Evolutionary conservation across 1,140 invertebrate genomes (phyloP).

Genomic region (Brevipalpus yothersi): DNA sequence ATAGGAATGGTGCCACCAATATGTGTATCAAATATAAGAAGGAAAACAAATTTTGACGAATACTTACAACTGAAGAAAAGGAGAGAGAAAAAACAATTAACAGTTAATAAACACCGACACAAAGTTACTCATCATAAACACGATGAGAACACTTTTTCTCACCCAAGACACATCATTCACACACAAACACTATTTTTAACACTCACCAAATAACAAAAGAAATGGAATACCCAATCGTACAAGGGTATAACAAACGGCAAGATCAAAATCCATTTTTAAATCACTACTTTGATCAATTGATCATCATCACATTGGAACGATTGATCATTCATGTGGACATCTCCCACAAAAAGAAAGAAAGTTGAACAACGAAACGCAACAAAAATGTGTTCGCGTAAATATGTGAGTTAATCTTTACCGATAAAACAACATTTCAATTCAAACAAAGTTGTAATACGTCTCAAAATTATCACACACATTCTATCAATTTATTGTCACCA

Average conservation of each 20-base stretch:
- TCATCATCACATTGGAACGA: too few species aligned
- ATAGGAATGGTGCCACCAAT: slow-evolving; percentile 48
- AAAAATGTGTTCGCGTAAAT: too few species aligned
- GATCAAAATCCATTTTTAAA: neutral
- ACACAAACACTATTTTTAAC: neutral
- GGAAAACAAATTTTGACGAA: slow-evolving; percentile 58
- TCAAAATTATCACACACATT: too few species aligned
- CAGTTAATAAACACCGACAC: neutral
- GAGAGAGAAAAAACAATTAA: neutral
- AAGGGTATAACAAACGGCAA: neutral
- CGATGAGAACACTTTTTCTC: neutral
- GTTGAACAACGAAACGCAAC: too few species aligned
- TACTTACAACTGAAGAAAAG: slow-evolving; percentile 37
- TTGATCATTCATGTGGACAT: too few species aligned
- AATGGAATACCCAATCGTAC: slow-evolving; percentile 8
- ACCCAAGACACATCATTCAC: slow-evolving; percentile 15
- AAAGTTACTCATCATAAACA: neutral
- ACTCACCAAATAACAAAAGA: slow-evolving; percentile 6
- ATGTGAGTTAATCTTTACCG: too few species aligned
- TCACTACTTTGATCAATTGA: too few species aligned
- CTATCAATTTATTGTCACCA: too few species aligned
- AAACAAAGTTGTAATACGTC: too few species aligned
- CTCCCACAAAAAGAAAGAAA: too few species aligned
- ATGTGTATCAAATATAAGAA: slow-evolving; percentile 54
- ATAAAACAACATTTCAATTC: too few species aligned